Evolutionary conservation across 1,140 invertebrate genomes (phyloP).

Genomic region (Hormaphis cornu): DNA sequence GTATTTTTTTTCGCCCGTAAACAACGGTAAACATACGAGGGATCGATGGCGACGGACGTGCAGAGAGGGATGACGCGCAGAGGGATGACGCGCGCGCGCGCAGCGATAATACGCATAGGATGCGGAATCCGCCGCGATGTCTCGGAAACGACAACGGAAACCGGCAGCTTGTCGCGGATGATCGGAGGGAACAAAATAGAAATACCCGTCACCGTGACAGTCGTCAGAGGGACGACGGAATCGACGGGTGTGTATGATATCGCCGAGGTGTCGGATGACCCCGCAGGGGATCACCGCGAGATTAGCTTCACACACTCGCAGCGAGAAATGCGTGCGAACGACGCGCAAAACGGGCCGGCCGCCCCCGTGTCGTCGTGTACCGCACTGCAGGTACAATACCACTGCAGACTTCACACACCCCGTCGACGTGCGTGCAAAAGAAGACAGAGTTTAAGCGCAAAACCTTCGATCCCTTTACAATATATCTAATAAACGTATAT

Average conservation of each 20-base stretch:
- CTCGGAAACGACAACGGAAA: conserved; percentile 27
- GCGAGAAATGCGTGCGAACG: conserved; percentile 3
- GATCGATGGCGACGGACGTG: no score
- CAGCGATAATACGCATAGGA: not conserved
- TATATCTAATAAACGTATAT: not conserved
- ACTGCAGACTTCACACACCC: not conserved
- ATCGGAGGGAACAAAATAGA: not conserved
- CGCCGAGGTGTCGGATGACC: conserved; percentile 25
- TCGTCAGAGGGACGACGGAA: conserved; percentile 25
- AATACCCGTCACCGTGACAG: conserved; percentile 20
- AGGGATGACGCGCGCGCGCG: not conserved
- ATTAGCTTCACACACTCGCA: conserved; percentile 5
- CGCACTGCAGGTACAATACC: no score
- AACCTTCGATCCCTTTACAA: conserved; percentile 5
- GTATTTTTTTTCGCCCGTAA: not conserved
- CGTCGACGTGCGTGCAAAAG: not conserved
- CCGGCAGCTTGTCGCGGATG: not conserved
- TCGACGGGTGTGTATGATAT: conserved; percentile 24
- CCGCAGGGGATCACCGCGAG: conserved; percentile 23
- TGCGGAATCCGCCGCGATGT: not conserved
- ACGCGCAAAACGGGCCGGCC: not conserved
- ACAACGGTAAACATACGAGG: conserved; percentile 30
- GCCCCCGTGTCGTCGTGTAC: no score
- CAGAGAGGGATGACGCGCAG: no score
- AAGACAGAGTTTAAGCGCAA: conserved; percentile 7